Evolutionary conservation across 2,888 invertebrate genomes (phyloP), one percentile per base, ranked within the genome.

Genomic region (Archaeoteleia sp.): DNA sequence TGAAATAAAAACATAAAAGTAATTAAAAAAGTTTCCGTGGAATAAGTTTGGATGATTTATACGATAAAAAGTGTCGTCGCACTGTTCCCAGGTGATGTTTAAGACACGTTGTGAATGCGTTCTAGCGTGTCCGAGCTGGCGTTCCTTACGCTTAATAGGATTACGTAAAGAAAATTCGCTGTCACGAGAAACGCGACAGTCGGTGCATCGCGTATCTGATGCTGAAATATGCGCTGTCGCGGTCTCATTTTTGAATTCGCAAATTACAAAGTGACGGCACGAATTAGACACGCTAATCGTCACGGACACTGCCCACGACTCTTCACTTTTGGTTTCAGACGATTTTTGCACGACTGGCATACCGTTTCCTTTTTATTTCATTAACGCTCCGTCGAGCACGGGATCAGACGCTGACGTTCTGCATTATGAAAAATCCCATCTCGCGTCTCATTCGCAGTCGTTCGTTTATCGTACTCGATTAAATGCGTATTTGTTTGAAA

Each of bases 221-320:
- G 57, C 58, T 68, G 62, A 68, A 68, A 63, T 68, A 68, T 68
- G 67, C 25, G 23, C 60, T 58, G 58, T 68, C 62, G 37, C 27
- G 27, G 43, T 14, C 29, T 35, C 27, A 53, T 49, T 63, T 63
- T 63, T 63, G 37, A 58, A 55, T 42, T 40, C 29, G 29, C 34
- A 40, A 45, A 54, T 54, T 54, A 49, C 58, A 40, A 54, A 61
- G 42, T 51, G 51, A 53, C 46, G 40, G 46, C 61, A 9, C 37
- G 37, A 55, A 67, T 61, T 45, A 37, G 67, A 49, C 40, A 57
- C 60, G 55, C 39, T 25, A 37, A 63, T 63, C 34, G 48, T 48
- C 60, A 60, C 60, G 54, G 32, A 66, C 42, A 20, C 43, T 49
- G 27, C 46, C 58, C 43, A 54, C 54, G 42, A 37, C 23, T 48